These are phyloP conservation scores for Grammomys surdaster DNA, from an alignment of 2,113 vertebrate species.

Conservation along the genomic window DNA sequence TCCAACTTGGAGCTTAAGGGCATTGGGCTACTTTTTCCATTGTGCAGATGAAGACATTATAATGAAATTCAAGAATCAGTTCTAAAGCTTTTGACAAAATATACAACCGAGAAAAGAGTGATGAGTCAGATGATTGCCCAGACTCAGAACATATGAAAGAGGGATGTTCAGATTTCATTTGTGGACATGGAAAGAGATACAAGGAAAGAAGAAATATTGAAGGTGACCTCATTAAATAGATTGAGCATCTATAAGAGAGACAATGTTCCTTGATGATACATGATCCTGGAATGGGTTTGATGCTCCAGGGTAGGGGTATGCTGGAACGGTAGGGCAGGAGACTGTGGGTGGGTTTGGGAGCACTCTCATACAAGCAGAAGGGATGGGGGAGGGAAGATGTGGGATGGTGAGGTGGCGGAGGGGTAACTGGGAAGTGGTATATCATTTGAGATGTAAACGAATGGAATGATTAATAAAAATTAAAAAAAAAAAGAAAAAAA, in stretches of 20 bases:
- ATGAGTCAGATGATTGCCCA: not conserved
- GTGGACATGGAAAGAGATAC: not conserved
- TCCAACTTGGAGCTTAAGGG: not conserved
- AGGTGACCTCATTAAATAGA: not conserved
- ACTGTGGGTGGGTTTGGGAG: too few relatives aligned
- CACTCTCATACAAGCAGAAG: too few relatives aligned
- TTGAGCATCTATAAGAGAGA: not conserved
- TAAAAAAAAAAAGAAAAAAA: not conserved
- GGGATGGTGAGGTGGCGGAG: too few relatives aligned
- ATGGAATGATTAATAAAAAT: too few relatives aligned
- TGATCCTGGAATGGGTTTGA: too few relatives aligned
- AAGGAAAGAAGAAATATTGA: not conserved
- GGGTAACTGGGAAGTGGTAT: too few relatives aligned
- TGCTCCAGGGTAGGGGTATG: too few relatives aligned
- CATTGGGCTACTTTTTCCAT: not conserved
- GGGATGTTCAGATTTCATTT: not conserved
- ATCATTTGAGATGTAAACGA: too few relatives aligned
- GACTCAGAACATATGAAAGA: not conserved
- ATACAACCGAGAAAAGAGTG: not conserved
- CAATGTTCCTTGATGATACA: not conserved
- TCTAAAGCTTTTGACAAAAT: not conserved
- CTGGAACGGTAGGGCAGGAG: too few relatives aligned
- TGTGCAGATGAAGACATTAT: not conserved
- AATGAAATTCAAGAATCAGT: not conserved
- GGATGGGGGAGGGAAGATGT: too few relatives aligned